A percentile compares a stretch with the other conserved stretches of the same genome.
Evolutionary conservation across 35 echinoderm and acorn worm species (phyloP).

Genomic region (Diadema setosum): DNA sequence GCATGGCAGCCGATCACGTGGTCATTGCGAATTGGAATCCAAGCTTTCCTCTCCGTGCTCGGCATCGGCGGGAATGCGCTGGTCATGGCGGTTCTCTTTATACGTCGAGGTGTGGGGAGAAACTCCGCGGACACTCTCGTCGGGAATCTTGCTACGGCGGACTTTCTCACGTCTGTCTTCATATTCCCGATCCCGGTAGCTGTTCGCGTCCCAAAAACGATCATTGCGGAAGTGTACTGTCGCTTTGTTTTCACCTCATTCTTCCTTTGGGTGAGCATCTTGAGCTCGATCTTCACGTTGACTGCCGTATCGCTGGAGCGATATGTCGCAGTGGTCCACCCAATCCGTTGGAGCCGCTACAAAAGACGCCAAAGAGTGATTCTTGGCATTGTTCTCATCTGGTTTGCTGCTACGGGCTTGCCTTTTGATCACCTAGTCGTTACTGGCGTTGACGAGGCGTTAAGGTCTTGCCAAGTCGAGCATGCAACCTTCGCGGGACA

Average conservation of each 20-base stretch:
- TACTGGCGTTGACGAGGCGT: background rate
- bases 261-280: constrained; percentile 74
- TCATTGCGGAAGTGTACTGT: constrained; percentile 63
- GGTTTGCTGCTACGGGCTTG: constrained; percentile 26
- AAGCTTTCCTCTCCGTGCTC: constrained; percentile 44
- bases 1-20: constrained; percentile 13
- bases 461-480: background rate
- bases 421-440: constrained; percentile 25
- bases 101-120: constrained; percentile 25
- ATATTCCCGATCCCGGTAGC: constrained; percentile 64
- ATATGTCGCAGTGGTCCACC: constrained; percentile 84
- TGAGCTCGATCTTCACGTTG: constrained; percentile 69
- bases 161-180: constrained; percentile 61
- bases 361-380: constrained; percentile 23
- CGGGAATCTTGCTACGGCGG: constrained; percentile 62
- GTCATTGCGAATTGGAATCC: constrained; percentile 32
- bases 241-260: constrained; percentile 51
- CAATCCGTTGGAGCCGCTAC: constrained; percentile 47
- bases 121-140: constrained; percentile 75
- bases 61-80: constrained; percentile 74
- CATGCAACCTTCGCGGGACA: constrained; percentile 3
- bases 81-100: constrained; percentile 48
- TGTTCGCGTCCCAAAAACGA: background rate
- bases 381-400: constrained; percentile 24
- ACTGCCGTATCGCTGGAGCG: constrained; percentile 75